Evolutionary conservation across 2,797 vertebrate genomes (phyloP), one percentile per base, ranked within the genome.

Genomic region (Denticeps clupeoides): DNA sequence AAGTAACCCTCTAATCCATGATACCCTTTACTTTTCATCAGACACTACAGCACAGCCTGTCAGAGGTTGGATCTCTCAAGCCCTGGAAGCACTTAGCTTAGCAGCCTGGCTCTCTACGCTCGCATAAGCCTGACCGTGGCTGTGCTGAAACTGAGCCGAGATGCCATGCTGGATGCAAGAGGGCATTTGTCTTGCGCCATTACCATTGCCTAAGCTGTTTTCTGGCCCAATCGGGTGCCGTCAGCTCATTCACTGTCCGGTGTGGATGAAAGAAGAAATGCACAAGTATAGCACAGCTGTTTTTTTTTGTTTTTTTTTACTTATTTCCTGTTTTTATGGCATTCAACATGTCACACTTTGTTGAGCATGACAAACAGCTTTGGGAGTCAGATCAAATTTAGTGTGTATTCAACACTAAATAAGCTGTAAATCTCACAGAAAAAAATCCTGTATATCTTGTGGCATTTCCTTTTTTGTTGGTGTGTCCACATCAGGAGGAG

Each of bases 1-100:
- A 69, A 67, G 66, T 71, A 73, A 70, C 64, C 60, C 53, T 27
- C 26, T 64, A 68, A 72, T 71, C 68, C 56, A 48, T 56, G 60
- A 60, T 58, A 54, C 52, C 48, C 62, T 51, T 53, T 51, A 45
- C 52, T 38, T 42, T 42, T 28, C 15, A 19, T 49, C 15, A 37
- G 12, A 21, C 50, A 45, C 57, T 41, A 21, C 19, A 19, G 26
- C 28, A 10, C 24, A 62, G 48, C 53, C 21, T 67, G 21, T 53
- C 41, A 46, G 29, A 44, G 4, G 35, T 22, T 45, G 21, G 32
- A 57, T 59, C 29, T 49, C 21, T 25, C 29, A 53, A 29, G 32
- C 42, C 18, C n/a, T 13, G 33, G 7, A 49, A 46, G 25, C 9
- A 22, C 41, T 53, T 44, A 32, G 49, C 49, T 33, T 35, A 38